These are phyloP conservation scores for Caenorhabditis tropicalis DNA, from an alignment of 1,140 invertebrate species.

Conservation along the genomic window DNA sequence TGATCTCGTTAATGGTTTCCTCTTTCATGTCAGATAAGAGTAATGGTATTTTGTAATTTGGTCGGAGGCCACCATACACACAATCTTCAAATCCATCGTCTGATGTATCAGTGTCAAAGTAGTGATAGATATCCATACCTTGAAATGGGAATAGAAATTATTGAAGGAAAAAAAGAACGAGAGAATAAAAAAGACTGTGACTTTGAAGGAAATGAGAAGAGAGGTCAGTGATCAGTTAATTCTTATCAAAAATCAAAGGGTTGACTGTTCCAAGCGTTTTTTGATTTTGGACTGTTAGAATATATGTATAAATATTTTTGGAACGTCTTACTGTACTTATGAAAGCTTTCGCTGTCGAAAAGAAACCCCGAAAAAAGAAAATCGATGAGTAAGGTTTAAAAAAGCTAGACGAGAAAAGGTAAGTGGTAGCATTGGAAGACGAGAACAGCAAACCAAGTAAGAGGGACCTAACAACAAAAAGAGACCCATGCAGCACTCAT, in stretches of 20 bases:
- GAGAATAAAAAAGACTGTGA: background rate
- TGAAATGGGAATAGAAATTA: background rate
- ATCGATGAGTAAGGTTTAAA: too few relatives aligned
- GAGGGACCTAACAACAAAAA: conserved; percentile 30
- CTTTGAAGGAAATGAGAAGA: too few relatives aligned
- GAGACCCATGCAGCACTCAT: conserved; percentile 16
- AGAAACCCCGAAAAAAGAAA: too few relatives aligned
- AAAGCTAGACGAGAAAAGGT: background rate
- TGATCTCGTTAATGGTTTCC: background rate
- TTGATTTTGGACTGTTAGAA: too few relatives aligned
- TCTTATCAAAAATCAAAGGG: too few relatives aligned
- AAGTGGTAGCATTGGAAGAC: background rate
- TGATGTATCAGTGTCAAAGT: background rate
- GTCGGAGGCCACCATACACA: background rate
- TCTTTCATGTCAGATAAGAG: background rate
- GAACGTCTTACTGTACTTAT: too few relatives aligned
- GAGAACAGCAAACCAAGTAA: conserved; percentile 16
- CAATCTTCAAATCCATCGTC: conserved; percentile 5
- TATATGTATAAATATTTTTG: too few relatives aligned
- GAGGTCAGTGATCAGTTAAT: too few relatives aligned
- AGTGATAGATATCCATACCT: background rate
- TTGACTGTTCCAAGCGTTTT: too few relatives aligned
- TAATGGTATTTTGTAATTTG: conserved; percentile 12
- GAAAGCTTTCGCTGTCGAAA: too few relatives aligned
- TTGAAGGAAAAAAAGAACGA: background rate